Percentiles rank a stretch among this genome's conserved stretches.
These are phyloP conservation scores for Talpa occidentalis DNA, from an alignment of 2,113 vertebrate genomes.

Conservation along the genomic window DNA sequence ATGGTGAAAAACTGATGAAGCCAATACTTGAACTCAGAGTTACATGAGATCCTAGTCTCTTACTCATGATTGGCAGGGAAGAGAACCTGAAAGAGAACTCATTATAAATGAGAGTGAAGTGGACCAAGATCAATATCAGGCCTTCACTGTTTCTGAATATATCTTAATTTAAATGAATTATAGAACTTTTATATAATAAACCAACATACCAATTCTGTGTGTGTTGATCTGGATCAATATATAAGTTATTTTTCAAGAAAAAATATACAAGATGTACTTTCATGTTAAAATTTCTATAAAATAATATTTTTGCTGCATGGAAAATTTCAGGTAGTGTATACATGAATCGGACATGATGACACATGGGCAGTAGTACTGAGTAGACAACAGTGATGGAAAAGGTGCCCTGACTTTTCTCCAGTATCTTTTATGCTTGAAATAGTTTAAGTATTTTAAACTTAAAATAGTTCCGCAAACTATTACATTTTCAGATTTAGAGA, in stretches of 20 bases:
- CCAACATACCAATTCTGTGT: neutral
- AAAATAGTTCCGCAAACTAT: conserved; percentile 33
- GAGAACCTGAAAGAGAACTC: neutral
- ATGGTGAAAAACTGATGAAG: neutral
- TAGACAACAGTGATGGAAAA: rapidly evolving
- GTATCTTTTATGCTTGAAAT: neutral
- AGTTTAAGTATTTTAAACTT: neutral
- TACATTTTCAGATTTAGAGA: conserved; percentile 49
- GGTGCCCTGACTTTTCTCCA: neutral
- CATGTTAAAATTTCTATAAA: neutral
- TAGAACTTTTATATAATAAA: neutral
- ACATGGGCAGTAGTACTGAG: rapidly evolving
- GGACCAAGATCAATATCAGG: neutral
- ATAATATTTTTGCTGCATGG: neutral
- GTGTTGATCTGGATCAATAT: neutral
- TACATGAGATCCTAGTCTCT: neutral
- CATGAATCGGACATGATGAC: neutral
- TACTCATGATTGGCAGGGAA: neutral
- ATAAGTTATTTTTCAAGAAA: neutral
- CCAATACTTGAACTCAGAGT: neutral
- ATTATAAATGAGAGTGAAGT: neutral
- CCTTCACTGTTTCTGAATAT: neutral
- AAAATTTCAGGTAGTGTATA: neutral
- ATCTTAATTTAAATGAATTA: conserved; percentile 36
- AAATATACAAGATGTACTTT: neutral